Base-by-base conservation (phyloP, 2,888 invertebrate genomes). In the Drosophila flavopinicola region DNA sequence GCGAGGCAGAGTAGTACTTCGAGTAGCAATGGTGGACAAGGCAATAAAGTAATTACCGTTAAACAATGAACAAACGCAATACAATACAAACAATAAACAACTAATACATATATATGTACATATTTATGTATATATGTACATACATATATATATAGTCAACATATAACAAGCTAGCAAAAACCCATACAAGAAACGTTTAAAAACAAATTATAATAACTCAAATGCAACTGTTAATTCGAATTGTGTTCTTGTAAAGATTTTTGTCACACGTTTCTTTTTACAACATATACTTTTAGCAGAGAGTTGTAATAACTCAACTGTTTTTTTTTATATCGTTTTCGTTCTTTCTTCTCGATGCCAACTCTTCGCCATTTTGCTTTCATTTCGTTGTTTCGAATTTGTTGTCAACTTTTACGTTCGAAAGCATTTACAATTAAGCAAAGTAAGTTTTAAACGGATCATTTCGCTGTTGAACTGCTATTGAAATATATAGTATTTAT, bases 1-100 rank as follows among this genome's bases (percentile, higher is more conserved):
- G 89, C 90, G 74, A 79, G 91, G 78, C 91, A 90, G 87, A 90
- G 88, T 89, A 91, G 91, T 89, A 91, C 90, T 87, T 91, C 91
- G 77, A 91, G 91, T 89, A 91, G 91, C 87, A 91, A 91, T 89
- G 91, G 91, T 88, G 91, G 91, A 88, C 91, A 91, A 91, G 91
- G 91, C 86, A 91, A 91, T 91, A 91, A 91, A 90, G 90, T 92
- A 85, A 92, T 90, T 89, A 86, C 65, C 70, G 66, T 60, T 70
- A 65, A 75, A 10, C 35, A 66, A 54, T 57, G 17, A 48, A 58
- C 23, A 27, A 52, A 54, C 48, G 49, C 52, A 51, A 71, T 20
- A 48, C 37, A 53, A 57, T 45, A 45, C 42, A 42, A 41, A 29
- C 30, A 52, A 48, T 17, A 23, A 52, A 29, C 25, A 37, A 33